Evolutionary conservation across 2,888 invertebrate genomes (phyloP).

Genomic region (Gnatocerus cornutus): DNA sequence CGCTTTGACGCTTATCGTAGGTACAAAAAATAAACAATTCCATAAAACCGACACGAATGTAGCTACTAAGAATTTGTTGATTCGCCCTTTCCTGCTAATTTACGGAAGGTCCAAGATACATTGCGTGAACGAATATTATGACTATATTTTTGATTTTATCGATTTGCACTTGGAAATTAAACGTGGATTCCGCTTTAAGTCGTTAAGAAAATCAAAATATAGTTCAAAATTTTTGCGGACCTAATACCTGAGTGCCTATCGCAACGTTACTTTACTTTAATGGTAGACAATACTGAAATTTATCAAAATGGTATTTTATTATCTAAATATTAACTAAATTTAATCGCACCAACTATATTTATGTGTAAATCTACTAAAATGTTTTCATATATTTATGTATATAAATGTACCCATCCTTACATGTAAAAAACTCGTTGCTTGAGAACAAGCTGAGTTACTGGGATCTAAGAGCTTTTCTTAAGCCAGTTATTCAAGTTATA

Average conservation of each 20-base stretch:
- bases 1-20: neutral
- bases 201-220: constrained; percentile 23
- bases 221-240: constrained; percentile 53
- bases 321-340: constrained; percentile 42
- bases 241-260: constrained; percentile 61
- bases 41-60: neutral
- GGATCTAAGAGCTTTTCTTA: neutral
- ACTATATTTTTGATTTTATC: constrained; percentile 32
- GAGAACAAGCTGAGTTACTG: neutral
- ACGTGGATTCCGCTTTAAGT: constrained; percentile 40
- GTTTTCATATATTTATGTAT: constrained; percentile 46
- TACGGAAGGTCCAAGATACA: constrained; percentile 46
- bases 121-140: constrained; percentile 5
- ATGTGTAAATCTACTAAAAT: constrained; percentile 37
- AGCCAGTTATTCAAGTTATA: neutral
- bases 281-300: constrained; percentile 57
- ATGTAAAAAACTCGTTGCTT: neutral
- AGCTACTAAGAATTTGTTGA: neutral
- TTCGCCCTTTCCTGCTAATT: constrained; percentile 18
- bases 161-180: constrained; percentile 44
- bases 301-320: constrained; percentile 48
- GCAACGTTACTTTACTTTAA: constrained; percentile 57
- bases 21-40: neutral
- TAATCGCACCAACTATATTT: constrained; percentile 41
- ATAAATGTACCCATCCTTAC: constrained; percentile 30